Evolutionary conservation across 2,888 invertebrate genomes (phyloP).

Genomic region (Machimus rusticus): DNA sequence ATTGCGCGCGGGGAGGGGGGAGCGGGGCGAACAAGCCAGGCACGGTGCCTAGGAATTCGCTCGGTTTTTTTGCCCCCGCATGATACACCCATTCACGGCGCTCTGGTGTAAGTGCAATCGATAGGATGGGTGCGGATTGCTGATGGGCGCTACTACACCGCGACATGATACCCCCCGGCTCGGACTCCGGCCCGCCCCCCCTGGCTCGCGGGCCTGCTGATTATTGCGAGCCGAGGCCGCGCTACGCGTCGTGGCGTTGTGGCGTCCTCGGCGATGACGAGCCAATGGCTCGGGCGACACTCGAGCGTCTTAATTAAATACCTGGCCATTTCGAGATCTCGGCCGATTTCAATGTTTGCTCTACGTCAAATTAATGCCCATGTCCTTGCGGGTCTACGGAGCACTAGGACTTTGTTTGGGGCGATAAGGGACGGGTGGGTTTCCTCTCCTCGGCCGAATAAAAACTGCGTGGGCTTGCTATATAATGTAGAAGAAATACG

Average conservation of each 20-base stretch:
- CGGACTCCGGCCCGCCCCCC: conserved; percentile 6
- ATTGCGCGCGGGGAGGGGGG: neutral
- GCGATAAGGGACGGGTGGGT: neutral
- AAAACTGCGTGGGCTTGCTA: neutral
- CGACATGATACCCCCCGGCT: neutral
- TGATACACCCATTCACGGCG: conserved; percentile 30
- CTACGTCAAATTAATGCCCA: neutral
- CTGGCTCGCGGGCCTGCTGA: conserved; percentile 52
- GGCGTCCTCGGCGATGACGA: conserved; percentile 39
- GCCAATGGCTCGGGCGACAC: conserved; percentile 40
- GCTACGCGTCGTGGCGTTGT: neutral
- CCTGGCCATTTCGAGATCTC: conserved; percentile 1
- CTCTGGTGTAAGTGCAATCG: conserved; percentile 37
- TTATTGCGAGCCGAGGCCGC: conserved; percentile 40
- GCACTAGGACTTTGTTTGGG: neutral
- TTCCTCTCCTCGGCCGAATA: neutral
- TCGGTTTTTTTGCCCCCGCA: neutral
- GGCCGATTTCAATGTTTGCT: neutral
- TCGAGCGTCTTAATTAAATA: conserved; percentile 46
- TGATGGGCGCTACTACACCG: conserved; percentile 45
- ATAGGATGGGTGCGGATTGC: conserved; percentile 45
- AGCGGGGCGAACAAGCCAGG: neutral
- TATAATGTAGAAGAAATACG: too few relatives aligned
- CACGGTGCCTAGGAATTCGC: neutral
- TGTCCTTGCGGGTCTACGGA: neutral